These are phyloP conservation scores for Cranoglanis bouderius DNA, from an alignment of 2,113 vertebrate species.

Conservation along the genomic window DNA sequence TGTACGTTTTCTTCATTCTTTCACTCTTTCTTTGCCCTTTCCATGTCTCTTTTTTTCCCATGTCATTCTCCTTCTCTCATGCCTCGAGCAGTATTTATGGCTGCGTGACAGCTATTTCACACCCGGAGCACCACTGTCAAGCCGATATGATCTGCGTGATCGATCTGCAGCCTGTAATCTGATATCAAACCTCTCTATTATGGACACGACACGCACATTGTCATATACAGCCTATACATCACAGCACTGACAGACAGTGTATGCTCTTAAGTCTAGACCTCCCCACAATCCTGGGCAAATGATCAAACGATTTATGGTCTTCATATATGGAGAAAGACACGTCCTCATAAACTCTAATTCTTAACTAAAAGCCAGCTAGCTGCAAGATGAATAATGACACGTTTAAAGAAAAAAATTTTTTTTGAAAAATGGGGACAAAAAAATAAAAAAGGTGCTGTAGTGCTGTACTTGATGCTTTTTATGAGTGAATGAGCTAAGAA, in stretches of 20 bases:
- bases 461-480: no score
- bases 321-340: not conserved
- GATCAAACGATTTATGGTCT: not conserved
- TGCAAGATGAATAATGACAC: no score
- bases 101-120: conserved; percentile 34
- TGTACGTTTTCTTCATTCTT: not conserved
- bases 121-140: conserved; percentile 28
- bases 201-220: conserved; percentile 9
- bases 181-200: conserved; percentile 53
- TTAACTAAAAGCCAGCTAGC: no score
- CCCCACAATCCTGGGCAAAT: not conserved
- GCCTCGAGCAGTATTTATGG: conserved; percentile 10
- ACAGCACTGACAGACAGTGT: not conserved
- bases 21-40: conserved; percentile 2
- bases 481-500: no score
- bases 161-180: conserved; percentile 52
- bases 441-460: no score
- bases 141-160: conserved; percentile 18
- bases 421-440: no score
- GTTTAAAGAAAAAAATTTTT: no score
- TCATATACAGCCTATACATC: conserved; percentile 6
- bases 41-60: no score
- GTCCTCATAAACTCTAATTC: not conserved
- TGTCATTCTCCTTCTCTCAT: conserved; percentile 29
- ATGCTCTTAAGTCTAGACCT: not conserved